A percentile compares a stretch with the other conserved stretches of the same genome.
Evolutionary conservation across 2,888 invertebrate species (phyloP).

Genomic region (Lithodes maja): DNA sequence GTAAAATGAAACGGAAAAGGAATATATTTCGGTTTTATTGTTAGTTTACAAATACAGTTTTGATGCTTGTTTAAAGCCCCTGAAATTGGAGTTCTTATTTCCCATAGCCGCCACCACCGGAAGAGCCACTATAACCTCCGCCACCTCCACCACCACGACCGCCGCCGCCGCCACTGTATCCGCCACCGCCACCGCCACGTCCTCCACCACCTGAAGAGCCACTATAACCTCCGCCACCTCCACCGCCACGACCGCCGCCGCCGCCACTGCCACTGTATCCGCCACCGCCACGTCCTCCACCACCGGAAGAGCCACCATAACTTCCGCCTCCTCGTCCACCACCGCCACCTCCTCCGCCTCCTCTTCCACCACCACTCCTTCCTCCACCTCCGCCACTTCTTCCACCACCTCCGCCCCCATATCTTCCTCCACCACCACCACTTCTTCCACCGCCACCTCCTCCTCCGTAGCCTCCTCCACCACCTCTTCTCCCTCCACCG

Average conservation of each 20-base stretch:
- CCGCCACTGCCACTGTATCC: not conserved
- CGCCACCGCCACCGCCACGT: not conserved
- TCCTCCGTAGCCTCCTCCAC: slow-evolving; percentile 1
- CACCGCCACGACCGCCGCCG: slow-evolving; percentile 2
- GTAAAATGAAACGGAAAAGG: too few relatives aligned
- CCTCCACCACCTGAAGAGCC: slow-evolving; percentile 3
- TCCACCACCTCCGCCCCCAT: not conserved
- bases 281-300: not conserved
- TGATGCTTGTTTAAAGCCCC: not conserved
- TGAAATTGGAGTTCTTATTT: not conserved
- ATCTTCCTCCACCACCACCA: not conserved
- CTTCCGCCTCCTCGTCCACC: not conserved
- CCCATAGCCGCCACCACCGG: slow-evolving; percentile 11
- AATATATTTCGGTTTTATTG: too few relatives aligned
- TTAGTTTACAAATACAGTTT: not conserved
- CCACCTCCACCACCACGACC: slow-evolving; percentile 15
- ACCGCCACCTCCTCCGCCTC: not conserved
- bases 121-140: slow-evolving; percentile 14
- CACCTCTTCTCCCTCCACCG: slow-evolving; percentile 7
- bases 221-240: slow-evolving; percentile 7
- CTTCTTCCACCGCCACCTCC: not conserved
- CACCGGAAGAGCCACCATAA: too few relatives aligned
- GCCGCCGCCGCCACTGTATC: not conserved
- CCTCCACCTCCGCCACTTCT: not conserved
- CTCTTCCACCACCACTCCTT: not conserved